Evolutionary conservation across 2,888 invertebrate genomes (phyloP).

Genomic region (Acleris sparsana): DNA sequence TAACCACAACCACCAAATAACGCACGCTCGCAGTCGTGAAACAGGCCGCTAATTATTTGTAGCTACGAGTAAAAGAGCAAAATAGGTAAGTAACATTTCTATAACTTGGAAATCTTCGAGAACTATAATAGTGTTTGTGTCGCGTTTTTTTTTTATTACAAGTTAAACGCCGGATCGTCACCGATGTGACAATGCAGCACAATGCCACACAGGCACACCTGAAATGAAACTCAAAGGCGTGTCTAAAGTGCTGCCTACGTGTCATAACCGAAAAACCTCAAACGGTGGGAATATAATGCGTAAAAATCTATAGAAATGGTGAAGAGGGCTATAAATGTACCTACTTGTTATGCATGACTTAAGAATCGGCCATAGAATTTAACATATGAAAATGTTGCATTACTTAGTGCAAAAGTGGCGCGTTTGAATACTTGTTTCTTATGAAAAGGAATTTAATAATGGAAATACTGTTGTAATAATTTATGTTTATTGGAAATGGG

Average conservation of each 20-base stretch:
- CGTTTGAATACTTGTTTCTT: neutral
- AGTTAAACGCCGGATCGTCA: constrained; percentile 21
- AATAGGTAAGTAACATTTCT: too few relatives aligned
- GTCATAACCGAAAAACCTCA: neutral
- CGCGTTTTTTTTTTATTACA: constrained; percentile 15
- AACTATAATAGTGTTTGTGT: neutral
- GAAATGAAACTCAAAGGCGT: constrained; percentile 22
- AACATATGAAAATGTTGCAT: neutral
- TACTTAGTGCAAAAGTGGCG: neutral
- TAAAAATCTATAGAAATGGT: too few relatives aligned
- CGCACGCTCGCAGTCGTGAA: too few relatives aligned
- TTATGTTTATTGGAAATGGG: neutral
- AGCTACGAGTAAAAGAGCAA: too few relatives aligned
- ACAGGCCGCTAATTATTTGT: too few relatives aligned
- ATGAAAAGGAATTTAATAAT: neutral
- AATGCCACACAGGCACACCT: constrained; percentile 24
- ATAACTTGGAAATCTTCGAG: neutral
- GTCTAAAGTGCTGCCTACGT: constrained; percentile 8
- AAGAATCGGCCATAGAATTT: too few relatives aligned
- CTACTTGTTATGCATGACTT: too few relatives aligned
- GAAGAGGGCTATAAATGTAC: too few relatives aligned
- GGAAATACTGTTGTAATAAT: constrained; percentile 1
- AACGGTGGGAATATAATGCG: too few relatives aligned
- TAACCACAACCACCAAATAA: too few relatives aligned
- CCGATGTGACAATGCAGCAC: constrained; percentile 25